These are phyloP conservation scores for Thermophis baileyi DNA, from an alignment of 2,113 vertebrate species.

Conservation along the genomic window DNA sequence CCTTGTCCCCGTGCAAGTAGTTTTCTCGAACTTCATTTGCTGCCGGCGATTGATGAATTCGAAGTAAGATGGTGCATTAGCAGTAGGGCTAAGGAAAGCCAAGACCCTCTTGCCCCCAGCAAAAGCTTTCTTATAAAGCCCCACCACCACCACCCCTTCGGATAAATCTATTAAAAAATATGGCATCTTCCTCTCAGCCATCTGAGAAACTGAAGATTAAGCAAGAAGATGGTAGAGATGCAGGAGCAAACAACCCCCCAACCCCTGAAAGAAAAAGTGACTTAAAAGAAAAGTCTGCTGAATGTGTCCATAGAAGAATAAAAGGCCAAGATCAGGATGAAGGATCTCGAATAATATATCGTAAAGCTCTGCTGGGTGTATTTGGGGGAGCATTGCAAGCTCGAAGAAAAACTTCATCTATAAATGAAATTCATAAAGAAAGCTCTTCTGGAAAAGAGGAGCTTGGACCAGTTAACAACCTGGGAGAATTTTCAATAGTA, in stretches of 20 bases:
- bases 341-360: constrained; percentile 66
- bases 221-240: constrained; percentile 23
- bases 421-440: neutral
- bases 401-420: neutral
- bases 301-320: constrained; percentile 58
- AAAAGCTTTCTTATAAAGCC: neutral
- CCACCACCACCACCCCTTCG: too few species aligned
- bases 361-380: constrained; percentile 61
- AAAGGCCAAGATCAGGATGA: constrained; percentile 56
- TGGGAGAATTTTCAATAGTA: rapidly evolving
- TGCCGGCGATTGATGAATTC: constrained; percentile 1
- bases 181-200: neutral
- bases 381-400: constrained; percentile 35
- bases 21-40: neutral
- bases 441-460: neutral
- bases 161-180: neutral
- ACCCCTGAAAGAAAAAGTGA: constrained; percentile 24
- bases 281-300: constrained; percentile 16
- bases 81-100: neutral
- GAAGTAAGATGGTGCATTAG: neutral
- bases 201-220: constrained; percentile 19
- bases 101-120: neutral
- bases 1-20: neutral
- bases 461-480: neutral
- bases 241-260: constrained; percentile 26